Conservation (phyloP, 1,140 invertebrate species). For the Drosophila murphyi region DNA sequence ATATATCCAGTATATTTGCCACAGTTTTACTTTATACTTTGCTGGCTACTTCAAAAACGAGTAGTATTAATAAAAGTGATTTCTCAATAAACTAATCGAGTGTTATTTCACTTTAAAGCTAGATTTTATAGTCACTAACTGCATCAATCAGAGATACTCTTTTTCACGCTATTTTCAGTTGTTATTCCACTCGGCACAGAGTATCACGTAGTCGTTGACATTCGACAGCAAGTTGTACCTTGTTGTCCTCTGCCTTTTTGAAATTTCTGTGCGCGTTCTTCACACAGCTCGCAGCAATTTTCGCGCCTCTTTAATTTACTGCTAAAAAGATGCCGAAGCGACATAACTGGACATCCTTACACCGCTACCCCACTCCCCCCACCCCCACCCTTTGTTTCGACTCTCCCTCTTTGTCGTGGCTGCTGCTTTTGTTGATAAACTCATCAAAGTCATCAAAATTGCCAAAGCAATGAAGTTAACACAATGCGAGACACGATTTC, state of each 20-base stretch:
- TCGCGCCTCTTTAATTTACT: conserved; percentile 79
- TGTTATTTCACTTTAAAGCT: no score
- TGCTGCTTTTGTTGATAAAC: conserved; percentile 70
- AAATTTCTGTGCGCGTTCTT: conserved; percentile 34
- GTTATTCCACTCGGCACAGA: background rate
- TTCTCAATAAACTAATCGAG: no score
- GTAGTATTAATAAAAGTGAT: no score
- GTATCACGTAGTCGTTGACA: background rate
- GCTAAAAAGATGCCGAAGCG: conserved; percentile 26
- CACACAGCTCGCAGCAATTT: conserved; percentile 71
- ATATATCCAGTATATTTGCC: no score
- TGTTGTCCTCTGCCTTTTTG: conserved; percentile 5
- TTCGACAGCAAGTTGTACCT: background rate
- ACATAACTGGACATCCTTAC: conserved; percentile 18
- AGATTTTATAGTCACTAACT: no score
- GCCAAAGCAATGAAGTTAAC: conserved; percentile 63
- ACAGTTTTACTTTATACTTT: no score
- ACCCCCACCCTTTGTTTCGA: background rate
- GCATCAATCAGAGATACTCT: no score
- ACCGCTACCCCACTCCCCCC: no score
- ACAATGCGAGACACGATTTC: conserved; percentile 69
- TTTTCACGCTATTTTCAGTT: no score
- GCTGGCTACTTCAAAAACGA: no score
- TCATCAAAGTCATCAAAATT: conserved; percentile 76
- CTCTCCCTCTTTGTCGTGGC: conserved; percentile 36